Evolutionary conservation across 2,113 vertebrate species (phyloP).

Genomic region (Desmodus rotundus): DNA sequence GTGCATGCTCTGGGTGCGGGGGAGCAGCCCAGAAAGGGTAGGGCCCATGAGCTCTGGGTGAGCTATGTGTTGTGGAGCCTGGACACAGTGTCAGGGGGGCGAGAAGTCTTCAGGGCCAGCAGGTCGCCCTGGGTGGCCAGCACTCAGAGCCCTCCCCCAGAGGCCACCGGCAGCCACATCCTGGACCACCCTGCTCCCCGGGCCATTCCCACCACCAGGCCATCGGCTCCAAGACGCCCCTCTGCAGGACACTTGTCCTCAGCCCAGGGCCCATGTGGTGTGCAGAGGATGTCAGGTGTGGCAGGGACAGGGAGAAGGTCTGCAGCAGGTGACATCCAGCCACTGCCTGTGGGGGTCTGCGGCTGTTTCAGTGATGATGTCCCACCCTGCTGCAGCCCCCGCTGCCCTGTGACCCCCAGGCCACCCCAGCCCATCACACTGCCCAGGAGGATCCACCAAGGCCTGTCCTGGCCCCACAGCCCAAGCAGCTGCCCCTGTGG

Average conservation of each 20-base stretch:
- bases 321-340: too few relatives aligned
- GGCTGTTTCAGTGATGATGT: neutral
- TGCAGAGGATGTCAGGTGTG: neutral
- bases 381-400: neutral
- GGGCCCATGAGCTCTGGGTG: neutral
- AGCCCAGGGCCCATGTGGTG: neutral
- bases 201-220: neutral
- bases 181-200: neutral
- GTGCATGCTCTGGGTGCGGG: neutral
- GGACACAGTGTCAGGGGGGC: rapidly evolving
- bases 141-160: neutral
- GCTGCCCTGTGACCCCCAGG: neutral
- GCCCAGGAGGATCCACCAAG: neutral
- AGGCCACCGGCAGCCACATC: neutral
- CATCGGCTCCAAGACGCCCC: neutral
- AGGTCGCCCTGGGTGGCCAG: neutral
- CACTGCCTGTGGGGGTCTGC: rapidly evolving
- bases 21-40: neutral
- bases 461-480: neutral
- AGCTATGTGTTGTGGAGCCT: neutral
- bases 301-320: neutral
- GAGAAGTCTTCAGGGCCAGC: neutral
- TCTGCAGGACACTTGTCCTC: neutral
- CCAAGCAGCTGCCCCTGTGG: neutral
- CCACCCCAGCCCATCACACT: neutral